Percentiles rank a stretch among this genome's conserved stretches.
Conservation (phyloP, 2,113 vertebrate species). For the Platichthys stellatus region DNA sequence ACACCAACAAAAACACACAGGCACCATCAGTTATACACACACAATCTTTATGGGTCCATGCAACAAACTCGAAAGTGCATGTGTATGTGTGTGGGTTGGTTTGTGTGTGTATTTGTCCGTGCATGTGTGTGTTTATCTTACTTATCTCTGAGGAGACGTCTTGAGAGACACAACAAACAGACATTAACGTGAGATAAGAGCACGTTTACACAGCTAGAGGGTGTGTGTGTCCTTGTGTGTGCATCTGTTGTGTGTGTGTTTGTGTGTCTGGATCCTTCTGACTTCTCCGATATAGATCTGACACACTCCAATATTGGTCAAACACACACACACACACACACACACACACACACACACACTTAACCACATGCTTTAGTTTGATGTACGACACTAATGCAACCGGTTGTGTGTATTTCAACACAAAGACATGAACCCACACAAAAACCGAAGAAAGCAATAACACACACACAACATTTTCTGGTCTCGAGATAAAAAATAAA, state of each 20-base stretch:
- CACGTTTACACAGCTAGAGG: conserved; percentile 20
- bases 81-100: too few species aligned
- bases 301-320: conserved; percentile 30
- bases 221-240: not conserved
- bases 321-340: not conserved
- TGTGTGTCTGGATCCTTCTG: conserved; percentile 21
- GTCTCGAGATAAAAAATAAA: too few species aligned
- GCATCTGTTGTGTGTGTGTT: not conserved
- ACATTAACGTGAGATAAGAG: conserved; percentile 47
- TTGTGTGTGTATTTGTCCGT: too few species aligned
- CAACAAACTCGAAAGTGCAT: not conserved
- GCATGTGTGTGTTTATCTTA: not conserved
- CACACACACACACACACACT: not conserved
- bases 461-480: not conserved
- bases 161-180: conserved; percentile 32
- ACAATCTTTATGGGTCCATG: conserved; percentile 2
- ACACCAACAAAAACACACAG: not conserved
- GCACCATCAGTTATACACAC: conserved; percentile 4
- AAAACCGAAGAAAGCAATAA: too few species aligned
- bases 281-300: conserved; percentile 60
- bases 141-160: conserved; percentile 22
- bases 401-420: too few species aligned
- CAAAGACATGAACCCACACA: too few species aligned
- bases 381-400: too few species aligned
- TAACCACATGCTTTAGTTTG: too few species aligned